phyloP scores from a whole-genome alignment of 2,888 invertebrate genomes.

The Lasioglossum figueresi region DNA sequence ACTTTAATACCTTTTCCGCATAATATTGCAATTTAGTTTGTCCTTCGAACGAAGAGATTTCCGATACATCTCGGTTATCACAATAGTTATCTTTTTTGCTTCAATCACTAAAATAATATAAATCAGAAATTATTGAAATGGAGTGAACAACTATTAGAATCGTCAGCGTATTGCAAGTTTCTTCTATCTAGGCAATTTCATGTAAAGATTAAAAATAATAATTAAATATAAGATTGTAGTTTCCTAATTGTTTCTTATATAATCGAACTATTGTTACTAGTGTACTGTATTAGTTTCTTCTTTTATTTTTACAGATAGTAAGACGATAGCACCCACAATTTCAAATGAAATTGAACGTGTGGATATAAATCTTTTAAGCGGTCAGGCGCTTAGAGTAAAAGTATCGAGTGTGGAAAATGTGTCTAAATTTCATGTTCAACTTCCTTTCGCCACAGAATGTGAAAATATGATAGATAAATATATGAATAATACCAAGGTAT shows the following conservation, averaged over 20 bases:
- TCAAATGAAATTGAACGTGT: slow-evolving; percentile 69
- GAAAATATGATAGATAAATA: slow-evolving; percentile 74
- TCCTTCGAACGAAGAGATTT: not conserved
- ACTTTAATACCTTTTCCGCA: not conserved
- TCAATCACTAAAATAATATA: not conserved
- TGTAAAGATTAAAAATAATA: not conserved
- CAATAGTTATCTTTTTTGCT: not conserved
- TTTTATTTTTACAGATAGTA: slow-evolving; percentile 43
- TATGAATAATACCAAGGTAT: slow-evolving; percentile 78
- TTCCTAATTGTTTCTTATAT: not conserved
- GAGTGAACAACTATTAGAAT: not conserved
- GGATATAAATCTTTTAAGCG: slow-evolving; percentile 82
- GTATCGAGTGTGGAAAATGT: slow-evolving; percentile 83
- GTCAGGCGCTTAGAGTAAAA: slow-evolving; percentile 83
- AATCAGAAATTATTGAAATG: not conserved
- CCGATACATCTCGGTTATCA: not conserved
- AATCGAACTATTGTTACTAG: not conserved
- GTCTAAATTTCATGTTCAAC: slow-evolving; percentile 83
- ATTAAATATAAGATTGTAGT: not conserved
- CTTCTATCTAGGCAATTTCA: not conserved
- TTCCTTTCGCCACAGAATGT: slow-evolving; percentile 80
- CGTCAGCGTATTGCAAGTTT: not conserved
- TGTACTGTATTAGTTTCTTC: not conserved
- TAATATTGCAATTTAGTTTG: not conserved
- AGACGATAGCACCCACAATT: not conserved